Percentiles rank a stretch among this genome's conserved stretches.
Conservation (phyloP, 1,140 invertebrate genomes). For the Aphelenchoides fujianensis region DNA sequence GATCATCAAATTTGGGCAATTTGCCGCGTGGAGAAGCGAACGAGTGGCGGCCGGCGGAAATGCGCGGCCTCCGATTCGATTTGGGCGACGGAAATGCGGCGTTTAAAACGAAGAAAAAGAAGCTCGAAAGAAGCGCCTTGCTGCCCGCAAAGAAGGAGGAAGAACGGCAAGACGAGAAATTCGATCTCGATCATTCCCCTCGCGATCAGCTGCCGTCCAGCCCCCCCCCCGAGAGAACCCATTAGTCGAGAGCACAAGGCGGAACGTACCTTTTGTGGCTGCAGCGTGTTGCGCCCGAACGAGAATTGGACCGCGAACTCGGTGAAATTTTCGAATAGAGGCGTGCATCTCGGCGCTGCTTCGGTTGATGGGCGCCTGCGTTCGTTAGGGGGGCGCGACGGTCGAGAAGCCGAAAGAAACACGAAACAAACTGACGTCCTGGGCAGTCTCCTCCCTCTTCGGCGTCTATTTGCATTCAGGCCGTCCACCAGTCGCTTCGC, state of each 20-base stretch:
- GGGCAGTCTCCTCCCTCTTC: too few relatives aligned
- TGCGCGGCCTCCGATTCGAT: not conserved
- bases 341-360: slow-evolving; percentile 7
- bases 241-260: not conserved
- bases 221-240: too few relatives aligned
- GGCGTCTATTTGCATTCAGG: not conserved
- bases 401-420: not conserved
- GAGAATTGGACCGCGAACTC: not conserved
- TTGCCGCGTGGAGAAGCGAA: not conserved
- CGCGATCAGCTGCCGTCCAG: not conserved
- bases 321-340: slow-evolving; percentile 5
- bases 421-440: slow-evolving; percentile 1
- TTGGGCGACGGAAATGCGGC: not conserved
- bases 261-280: not conserved
- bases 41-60: not conserved
- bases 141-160: too few relatives aligned
- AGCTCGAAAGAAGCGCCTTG: not conserved
- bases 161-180: not conserved
- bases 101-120: not conserved
- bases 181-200: not conserved
- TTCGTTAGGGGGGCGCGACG: not conserved
- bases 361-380: not conserved
- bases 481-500: not conserved
- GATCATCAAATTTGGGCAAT: not conserved
- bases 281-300: not conserved